Conservation (phyloP, 2,888 invertebrate genomes). For the Synergus umbraculus region DNA sequence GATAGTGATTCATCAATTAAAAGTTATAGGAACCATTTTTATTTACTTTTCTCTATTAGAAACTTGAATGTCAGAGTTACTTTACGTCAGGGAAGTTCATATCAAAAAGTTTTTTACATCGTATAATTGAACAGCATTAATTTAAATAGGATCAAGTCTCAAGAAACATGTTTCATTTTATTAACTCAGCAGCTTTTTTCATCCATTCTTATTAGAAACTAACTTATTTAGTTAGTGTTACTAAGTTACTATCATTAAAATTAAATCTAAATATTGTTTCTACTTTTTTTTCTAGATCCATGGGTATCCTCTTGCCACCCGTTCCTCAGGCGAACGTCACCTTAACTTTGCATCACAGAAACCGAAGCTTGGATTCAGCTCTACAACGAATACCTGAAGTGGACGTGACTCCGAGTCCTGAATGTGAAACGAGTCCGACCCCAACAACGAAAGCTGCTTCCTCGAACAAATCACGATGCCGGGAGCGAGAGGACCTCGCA, state of each 20-base stretch:
- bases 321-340: constrained; percentile 80
- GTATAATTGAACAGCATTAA: constrained; percentile 1
- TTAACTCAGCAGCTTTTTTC: not conserved
- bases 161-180: too few species aligned
- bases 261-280: not conserved
- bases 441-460: constrained; percentile 67
- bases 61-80: not conserved
- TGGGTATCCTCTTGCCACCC: constrained; percentile 83
- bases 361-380: constrained; percentile 93
- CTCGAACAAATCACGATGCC: constrained; percentile 73
- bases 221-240: too few species aligned
- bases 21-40: not conserved
- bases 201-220: not conserved
- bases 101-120: not conserved
- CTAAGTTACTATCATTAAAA: not conserved
- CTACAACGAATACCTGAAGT: constrained; percentile 93
- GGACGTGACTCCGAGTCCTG: constrained; percentile 84
- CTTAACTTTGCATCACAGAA: constrained; percentile 83
- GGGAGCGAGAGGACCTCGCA: constrained; percentile 80
- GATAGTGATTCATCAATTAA: not conserved
- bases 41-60: not conserved
- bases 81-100: not conserved
- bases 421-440: constrained; percentile 78
- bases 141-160: not conserved
- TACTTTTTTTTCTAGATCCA: constrained; percentile 79